These are phyloP conservation scores for Nomada flava DNA, from an alignment of 2,888 invertebrate genomes.

Conservation along the genomic window DNA sequence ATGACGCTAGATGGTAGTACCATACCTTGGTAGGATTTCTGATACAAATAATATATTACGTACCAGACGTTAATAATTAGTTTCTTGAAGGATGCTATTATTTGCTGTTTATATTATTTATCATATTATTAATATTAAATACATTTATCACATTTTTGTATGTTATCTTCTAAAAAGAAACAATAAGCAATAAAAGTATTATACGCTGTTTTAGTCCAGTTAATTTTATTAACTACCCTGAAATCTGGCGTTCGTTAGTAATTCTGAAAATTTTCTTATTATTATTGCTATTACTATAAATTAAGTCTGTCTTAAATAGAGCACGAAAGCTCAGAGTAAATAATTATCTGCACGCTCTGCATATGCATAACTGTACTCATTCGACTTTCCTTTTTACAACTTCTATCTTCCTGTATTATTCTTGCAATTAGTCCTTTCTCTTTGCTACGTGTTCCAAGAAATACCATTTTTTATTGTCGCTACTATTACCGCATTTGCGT, in stretches of 20 bases:
- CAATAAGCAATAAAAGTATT: too few relatives aligned
- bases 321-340: conserved; percentile 4
- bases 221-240: neutral
- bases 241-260: neutral
- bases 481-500: neutral
- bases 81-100: too few relatives aligned
- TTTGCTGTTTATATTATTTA: too few relatives aligned
- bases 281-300: neutral
- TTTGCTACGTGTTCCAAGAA: neutral
- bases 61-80: too few relatives aligned
- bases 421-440: neutral
- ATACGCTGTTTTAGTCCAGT: neutral
- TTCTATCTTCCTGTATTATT: neutral
- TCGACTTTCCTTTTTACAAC: neutral
- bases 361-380: neutral
- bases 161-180: too few relatives aligned
- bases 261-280: neutral
- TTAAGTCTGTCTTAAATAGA: conserved; percentile 1
- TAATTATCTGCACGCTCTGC: conserved; percentile 2
- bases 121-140: too few relatives aligned
- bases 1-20: too few relatives aligned
- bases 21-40: too few relatives aligned
- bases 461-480: neutral
- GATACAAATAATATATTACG: too few relatives aligned
- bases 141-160: too few relatives aligned